These are phyloP conservation scores for Trichopoda pennipes DNA, from an alignment of 2,888 invertebrate genomes.

Conservation along the genomic window DNA sequence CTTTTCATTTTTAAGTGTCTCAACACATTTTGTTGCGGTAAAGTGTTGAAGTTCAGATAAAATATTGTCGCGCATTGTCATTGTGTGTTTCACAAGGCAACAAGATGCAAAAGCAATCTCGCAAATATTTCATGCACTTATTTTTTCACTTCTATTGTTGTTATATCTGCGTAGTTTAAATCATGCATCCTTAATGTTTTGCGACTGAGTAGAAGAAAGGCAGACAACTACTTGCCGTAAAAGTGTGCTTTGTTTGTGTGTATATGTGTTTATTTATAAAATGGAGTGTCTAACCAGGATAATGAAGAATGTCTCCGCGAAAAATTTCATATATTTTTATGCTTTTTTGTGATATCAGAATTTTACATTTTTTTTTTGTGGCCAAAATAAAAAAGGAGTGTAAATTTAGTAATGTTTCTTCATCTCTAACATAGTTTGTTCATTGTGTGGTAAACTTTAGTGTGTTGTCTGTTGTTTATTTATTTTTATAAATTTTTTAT, in stretches of 20 bases:
- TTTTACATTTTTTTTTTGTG: slow-evolving; percentile 14
- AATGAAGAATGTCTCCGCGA: slow-evolving; percentile 56
- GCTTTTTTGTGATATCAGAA: slow-evolving; percentile 7
- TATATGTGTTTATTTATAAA: neutral
- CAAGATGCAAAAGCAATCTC: slow-evolving; percentile 54
- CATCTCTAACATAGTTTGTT: slow-evolving; percentile 44
- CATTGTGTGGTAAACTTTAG: slow-evolving; percentile 51
- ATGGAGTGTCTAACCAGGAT: slow-evolving; percentile 24
- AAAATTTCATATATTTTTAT: slow-evolving; percentile 44
- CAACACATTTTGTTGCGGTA: slow-evolving; percentile 62
- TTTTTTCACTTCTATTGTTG: slow-evolving; percentile 40
- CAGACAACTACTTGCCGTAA: neutral
- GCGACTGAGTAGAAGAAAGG: slow-evolving; percentile 19
- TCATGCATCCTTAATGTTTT: slow-evolving; percentile 55
- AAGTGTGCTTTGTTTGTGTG: too few species aligned
- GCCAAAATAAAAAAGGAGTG: neutral
- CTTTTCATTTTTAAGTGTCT: slow-evolving; percentile 47
- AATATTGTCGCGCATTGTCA: slow-evolving; percentile 61
- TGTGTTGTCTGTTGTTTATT: slow-evolving; percentile 12
- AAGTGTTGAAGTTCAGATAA: slow-evolving; percentile 70
- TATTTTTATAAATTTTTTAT: slow-evolving; percentile 16
- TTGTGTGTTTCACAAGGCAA: slow-evolving; percentile 25
- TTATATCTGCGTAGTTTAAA: slow-evolving; percentile 44
- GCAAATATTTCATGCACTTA: slow-evolving; percentile 52
- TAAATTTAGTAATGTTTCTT: slow-evolving; percentile 20